These are phyloP conservation scores for Oscheius sp. DNA, from an alignment of 2,888 invertebrate species.

Conservation along the genomic window DNA sequence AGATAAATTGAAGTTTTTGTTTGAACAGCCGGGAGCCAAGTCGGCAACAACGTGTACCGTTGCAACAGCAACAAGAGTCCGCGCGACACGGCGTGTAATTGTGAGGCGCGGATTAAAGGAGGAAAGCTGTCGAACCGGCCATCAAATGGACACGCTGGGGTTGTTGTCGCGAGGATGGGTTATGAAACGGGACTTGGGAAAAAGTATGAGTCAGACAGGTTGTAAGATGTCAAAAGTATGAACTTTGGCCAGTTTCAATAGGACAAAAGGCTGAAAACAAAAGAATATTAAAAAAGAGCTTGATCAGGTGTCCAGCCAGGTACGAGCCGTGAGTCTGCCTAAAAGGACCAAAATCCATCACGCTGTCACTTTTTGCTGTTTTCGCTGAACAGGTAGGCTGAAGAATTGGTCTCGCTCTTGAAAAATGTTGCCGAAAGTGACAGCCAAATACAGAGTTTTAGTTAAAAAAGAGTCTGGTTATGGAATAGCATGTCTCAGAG, in stretches of 20 bases:
- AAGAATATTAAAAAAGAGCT: no score
- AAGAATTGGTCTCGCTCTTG: no score
- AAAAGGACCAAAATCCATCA: no score
- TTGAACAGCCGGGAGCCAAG: conserved; percentile 16
- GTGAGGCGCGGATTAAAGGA: conserved; percentile 24
- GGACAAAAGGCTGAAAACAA: no score
- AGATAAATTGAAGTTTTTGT: not conserved
- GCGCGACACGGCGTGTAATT: conserved; percentile 18
- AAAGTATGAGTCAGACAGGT: not conserved
- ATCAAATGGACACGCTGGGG: conserved; percentile 25
- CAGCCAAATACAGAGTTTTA: no score
- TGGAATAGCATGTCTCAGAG: not conserved
- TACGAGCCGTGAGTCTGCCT: no score
- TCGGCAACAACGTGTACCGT: not conserved
- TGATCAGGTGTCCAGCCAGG: no score
- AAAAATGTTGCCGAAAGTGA: no score
- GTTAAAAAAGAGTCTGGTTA: conserved; percentile 1
- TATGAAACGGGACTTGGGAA: not conserved
- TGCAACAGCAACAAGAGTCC: conserved; percentile 11
- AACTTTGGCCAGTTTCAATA: not conserved
- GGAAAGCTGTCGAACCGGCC: conserved; percentile 24
- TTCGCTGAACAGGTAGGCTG: no score
- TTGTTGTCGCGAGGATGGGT: not conserved
- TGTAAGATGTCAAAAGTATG: not conserved
- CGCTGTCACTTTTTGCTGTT: no score